Conservation (phyloP, 92 coral and sea anemone species). For the Zoanthus sociatus region DNA sequence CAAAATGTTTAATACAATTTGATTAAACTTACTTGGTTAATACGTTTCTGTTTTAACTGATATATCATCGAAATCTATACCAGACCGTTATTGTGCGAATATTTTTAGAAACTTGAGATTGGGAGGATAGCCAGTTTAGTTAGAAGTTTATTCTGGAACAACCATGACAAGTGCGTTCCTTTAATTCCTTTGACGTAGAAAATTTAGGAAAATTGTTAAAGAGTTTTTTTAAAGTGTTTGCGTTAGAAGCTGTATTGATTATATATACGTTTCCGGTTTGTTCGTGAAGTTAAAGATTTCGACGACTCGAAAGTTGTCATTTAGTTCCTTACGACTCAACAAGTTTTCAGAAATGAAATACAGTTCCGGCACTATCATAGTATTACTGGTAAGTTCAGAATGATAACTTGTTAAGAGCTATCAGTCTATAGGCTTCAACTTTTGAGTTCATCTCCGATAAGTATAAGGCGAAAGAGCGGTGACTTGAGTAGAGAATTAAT, state of each 20-base stretch:
- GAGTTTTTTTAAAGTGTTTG: background rate
- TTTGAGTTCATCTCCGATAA: too few relatives aligned
- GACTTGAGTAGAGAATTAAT: background rate
- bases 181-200: background rate
- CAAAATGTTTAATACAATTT: background rate
- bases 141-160: background rate
- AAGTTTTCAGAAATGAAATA: background rate
- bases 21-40: background rate
- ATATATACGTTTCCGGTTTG: background rate
- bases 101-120: background rate
- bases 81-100: background rate
- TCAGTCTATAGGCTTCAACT: too few relatives aligned
- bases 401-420: too few relatives aligned
- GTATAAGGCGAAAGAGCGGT: background rate
- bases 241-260: background rate
- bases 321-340: background rate
- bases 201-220: background rate
- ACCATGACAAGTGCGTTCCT: conserved; percentile 11
- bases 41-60: background rate
- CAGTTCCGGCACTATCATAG: background rate
- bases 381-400: conserved; percentile 5
- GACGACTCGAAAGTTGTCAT: background rate
- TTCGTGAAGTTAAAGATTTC: background rate
- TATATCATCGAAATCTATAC: background rate
- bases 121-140: background rate